These are phyloP conservation scores for Cladorhizidae sp. DNA, from an alignment of 37 sponge, comb jelly and placozoan genomes.

Conservation along the genomic window DNA sequence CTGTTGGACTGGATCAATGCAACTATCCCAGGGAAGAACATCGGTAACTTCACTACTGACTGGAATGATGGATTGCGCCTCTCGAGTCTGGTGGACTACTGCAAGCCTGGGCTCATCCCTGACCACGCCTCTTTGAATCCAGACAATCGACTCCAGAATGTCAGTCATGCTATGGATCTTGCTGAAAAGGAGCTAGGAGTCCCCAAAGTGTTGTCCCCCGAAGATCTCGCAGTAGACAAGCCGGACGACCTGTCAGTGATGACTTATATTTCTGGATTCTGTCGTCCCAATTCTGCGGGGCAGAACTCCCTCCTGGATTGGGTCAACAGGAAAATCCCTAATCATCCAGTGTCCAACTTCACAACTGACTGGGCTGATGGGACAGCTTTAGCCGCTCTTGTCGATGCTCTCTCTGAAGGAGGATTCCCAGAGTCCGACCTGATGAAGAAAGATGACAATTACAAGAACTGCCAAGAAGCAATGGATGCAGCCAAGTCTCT, in stretches of 20 bases:
- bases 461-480: slow-evolving; percentile 63
- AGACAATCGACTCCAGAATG: slow-evolving; percentile 52
- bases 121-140: slow-evolving; percentile 64
- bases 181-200: slow-evolving; percentile 79
- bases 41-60: slow-evolving; percentile 66
- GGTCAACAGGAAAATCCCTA: slow-evolving; percentile 74
- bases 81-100: slow-evolving; percentile 68
- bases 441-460: slow-evolving; percentile 39
- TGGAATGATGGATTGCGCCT: slow-evolving; percentile 81
- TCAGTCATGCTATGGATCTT: slow-evolving; percentile 65
- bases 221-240: slow-evolving; percentile 65
- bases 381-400: slow-evolving; percentile 68
- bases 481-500: slow-evolving; percentile 66
- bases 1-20: slow-evolving; percentile 71
- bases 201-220: slow-evolving; percentile 65
- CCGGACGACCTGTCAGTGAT: slow-evolving; percentile 86
- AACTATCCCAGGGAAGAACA: slow-evolving; percentile 33
- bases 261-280: slow-evolving; percentile 89
- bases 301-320: slow-evolving; percentile 67
- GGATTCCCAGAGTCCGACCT: slow-evolving; percentile 48
- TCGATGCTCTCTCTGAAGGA: slow-evolving; percentile 66
- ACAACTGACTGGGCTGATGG: slow-evolving; percentile 84
- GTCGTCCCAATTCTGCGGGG: slow-evolving; percentile 69
- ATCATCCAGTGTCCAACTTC: slow-evolving; percentile 71
- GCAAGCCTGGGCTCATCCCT: slow-evolving; percentile 83